phyloP scores from a whole-genome alignment of 2,797 vertebrate genomes.

The Pristis pectinata region DNA sequence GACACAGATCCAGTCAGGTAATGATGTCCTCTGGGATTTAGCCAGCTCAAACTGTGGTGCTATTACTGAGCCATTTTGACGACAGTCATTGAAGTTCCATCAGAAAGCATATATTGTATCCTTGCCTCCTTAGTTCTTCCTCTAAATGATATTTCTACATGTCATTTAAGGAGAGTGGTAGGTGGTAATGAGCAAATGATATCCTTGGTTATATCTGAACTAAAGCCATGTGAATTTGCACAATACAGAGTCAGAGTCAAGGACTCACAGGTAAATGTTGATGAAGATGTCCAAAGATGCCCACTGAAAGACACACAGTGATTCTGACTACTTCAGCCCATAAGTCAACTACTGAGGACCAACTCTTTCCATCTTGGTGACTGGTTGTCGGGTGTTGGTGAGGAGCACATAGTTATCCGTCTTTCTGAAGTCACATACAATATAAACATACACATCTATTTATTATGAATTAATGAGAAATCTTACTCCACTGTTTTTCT shows the following conservation, averaged over 20 bases:
- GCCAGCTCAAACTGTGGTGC: too few relatives aligned
- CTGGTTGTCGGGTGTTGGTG: background rate
- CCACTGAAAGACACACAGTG: background rate
- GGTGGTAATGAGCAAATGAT: background rate
- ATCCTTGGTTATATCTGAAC: background rate
- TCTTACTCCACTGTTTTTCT: background rate
- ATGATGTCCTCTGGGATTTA: too few relatives aligned
- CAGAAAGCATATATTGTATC: too few relatives aligned
- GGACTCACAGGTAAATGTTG: background rate
- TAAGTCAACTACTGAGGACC: background rate
- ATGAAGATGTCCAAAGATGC: background rate
- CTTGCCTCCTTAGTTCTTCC: background rate
- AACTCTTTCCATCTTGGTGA: background rate
- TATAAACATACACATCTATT: background rate
- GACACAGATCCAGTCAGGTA: background rate
- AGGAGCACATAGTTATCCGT: background rate
- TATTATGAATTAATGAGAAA: background rate
- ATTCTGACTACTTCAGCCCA: background rate
- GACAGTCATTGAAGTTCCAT: too few relatives aligned
- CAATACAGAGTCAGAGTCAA: background rate
- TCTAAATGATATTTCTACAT: background rate
- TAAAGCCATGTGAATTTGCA: background rate
- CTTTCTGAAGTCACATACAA: background rate
- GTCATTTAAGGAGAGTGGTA: background rate
- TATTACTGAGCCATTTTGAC: too few relatives aligned